phyloP scores from a whole-genome alignment of 2,797 vertebrate genomes.

The Phalanger gymnotis region DNA sequence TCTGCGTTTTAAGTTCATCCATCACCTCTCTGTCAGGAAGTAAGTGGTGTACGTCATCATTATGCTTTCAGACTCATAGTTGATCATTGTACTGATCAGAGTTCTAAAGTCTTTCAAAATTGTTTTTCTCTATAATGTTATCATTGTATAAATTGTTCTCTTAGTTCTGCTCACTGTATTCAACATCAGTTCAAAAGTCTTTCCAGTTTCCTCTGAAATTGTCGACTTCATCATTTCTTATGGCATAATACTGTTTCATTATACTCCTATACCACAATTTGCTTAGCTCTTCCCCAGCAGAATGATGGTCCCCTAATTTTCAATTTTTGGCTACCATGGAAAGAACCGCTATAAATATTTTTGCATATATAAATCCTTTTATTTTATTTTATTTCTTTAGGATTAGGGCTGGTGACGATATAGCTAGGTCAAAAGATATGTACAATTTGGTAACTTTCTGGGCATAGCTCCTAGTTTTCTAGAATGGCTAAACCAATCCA shows the following conservation, averaged over 20 bases:
- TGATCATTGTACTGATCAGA: neutral
- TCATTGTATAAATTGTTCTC: neutral
- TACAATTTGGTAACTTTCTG: neutral
- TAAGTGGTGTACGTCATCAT: neutral
- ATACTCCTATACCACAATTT: neutral
- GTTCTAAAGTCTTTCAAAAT: neutral
- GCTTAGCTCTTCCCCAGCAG: neutral
- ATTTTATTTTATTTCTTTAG: neutral
- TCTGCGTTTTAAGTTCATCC: neutral
- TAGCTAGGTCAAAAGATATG: neutral
- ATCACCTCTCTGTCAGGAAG: neutral
- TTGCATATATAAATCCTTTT: neutral
- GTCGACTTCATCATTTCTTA: neutral
- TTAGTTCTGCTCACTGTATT: neutral
- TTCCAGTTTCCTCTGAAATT: neutral
- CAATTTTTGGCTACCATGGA: neutral
- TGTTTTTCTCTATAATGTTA: neutral
- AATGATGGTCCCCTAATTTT: neutral
- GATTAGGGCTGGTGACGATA: neutral
- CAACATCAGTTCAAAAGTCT: neutral
- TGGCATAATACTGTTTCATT: neutral
- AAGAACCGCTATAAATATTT: neutral
- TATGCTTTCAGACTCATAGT: neutral
- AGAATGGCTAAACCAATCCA: neutral
- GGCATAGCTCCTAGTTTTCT: neutral